These are phyloP conservation scores for Agrotis exclamationis DNA, from an alignment of 2,888 invertebrate genomes.

Conservation along the genomic window DNA sequence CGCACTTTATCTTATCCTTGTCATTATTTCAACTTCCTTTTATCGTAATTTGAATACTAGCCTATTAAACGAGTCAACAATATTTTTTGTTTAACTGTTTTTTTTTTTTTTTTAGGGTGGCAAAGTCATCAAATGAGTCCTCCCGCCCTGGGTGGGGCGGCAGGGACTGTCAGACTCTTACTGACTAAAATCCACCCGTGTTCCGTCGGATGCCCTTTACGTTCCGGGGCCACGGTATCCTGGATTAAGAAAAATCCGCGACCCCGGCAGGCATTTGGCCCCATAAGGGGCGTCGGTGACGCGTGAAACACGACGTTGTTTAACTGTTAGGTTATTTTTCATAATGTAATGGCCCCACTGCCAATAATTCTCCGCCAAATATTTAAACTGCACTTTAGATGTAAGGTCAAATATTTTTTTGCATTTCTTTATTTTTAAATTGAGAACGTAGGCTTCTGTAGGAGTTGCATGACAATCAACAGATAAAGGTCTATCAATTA, in stretches of 20 bases:
- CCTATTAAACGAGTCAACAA: background rate
- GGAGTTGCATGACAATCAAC: conserved; percentile 65
- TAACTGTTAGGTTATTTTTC: background rate
- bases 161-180: no score
- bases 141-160: no score
- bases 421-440: background rate
- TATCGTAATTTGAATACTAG: background rate
- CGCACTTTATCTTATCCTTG: background rate
- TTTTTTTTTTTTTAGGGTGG: no score
- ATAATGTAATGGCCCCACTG: background rate
- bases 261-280: no score
- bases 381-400: background rate
- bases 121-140: no score
- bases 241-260: no score
- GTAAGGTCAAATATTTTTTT: background rate
- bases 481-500: conserved; percentile 72
- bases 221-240: no score
- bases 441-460: conserved; percentile 48
- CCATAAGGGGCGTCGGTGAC: no score
- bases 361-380: background rate
- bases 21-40: background rate
- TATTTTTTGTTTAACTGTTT: no score
- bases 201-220: no score
- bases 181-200: no score
- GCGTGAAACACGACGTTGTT: no score